Base-by-base conservation (phyloP, 2,113 vertebrate genomes). In the Oreotrochilus melanogaster region DNA sequence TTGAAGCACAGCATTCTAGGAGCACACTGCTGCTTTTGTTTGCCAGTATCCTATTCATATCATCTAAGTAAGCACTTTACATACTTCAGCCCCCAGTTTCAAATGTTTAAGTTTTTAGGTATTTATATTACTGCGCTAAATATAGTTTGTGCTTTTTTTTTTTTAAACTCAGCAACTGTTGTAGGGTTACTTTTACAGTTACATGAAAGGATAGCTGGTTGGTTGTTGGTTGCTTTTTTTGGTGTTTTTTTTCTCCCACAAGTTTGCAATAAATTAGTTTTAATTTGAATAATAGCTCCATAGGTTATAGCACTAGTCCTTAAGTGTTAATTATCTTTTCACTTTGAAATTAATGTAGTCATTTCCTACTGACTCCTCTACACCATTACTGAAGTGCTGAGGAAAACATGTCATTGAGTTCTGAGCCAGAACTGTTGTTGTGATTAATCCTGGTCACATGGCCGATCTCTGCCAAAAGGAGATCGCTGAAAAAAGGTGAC, bases 21-120 rank as follows among this genome's bases (percentile, higher is more conserved):
- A 98, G 98, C 97, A 98, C 98, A 98, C 98, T 98, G 98, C 97
- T 96, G 98, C 98, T 98, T 98, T 98, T 98, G 98, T 98, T 98
- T 98, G 97, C 96, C 97, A 94, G 96, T 93, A 97, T 98, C 96
- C 98, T 98, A 98, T 98, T 98, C 97, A 98, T 96, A 98, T 97
- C 93, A 97, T 97, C 95, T 96, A 98, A 98, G 98, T 92, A 98
- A 97, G 98, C 96, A 96, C 96, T 98, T 98, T 97, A 98, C 96
- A 96, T 96, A 97, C 97, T 97, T 97, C 88, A 96, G 96, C 67
- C 92, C 96, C 91, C 92, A 95, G 94, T 96, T 97, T 96, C 95
- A 97, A 98, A 98, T 92, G 95, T 76, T 94, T 78, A 95, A 96
- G 70, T 80, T 96, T 97, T 95, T 92, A 93, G 74, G 74, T 97